A percentile compares a stretch with the other conserved stretches of the same genome.
Evolutionary conservation across 2,113 vertebrate genomes (phyloP).

Genomic region (Oncorhynchus gorbuscha): DNA sequence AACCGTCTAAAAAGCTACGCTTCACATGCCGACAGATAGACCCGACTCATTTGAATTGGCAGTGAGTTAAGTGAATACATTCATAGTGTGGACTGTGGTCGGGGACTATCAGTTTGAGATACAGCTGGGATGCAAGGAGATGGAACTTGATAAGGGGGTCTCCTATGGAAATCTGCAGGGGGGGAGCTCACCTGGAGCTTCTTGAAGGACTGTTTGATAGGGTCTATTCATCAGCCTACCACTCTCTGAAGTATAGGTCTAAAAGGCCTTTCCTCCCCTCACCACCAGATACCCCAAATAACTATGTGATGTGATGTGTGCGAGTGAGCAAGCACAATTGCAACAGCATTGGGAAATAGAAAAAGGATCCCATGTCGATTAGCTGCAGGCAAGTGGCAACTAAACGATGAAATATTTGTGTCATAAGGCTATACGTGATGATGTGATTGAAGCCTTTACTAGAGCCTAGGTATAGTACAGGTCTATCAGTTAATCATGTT

Average conservation of each 20-base stretch:
- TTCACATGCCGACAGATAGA: no score
- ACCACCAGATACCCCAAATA: conserved; percentile 45
- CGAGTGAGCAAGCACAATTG: conserved; percentile 18
- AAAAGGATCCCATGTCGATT: no score
- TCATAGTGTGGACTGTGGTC: neutral
- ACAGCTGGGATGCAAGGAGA: neutral
- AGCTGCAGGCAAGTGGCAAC: no score
- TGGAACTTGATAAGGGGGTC: conserved; percentile 11
- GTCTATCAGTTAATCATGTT: no score
- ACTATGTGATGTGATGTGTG: conserved; percentile 25
- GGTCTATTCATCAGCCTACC: conserved; percentile 51
- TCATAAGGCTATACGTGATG: no score
- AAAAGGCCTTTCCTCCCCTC: conserved; percentile 33
- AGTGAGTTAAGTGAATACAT: no score
- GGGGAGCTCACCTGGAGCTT: conserved; percentile 46
- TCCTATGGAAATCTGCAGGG: conserved; percentile 6
- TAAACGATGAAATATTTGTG: no score
- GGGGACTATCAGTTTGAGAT: neutral
- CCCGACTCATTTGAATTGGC: no score
- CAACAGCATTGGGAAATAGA: neutral
- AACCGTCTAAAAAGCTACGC: no score
- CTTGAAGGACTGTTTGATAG: conserved; percentile 40
- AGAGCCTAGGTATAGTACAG: no score
- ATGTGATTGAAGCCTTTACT: no score
- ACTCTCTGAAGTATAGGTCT: conserved; percentile 39